These are phyloP conservation scores for Leptestheria dahalacensis DNA, from an alignment of 1,140 invertebrate genomes.

Conservation along the genomic window DNA sequence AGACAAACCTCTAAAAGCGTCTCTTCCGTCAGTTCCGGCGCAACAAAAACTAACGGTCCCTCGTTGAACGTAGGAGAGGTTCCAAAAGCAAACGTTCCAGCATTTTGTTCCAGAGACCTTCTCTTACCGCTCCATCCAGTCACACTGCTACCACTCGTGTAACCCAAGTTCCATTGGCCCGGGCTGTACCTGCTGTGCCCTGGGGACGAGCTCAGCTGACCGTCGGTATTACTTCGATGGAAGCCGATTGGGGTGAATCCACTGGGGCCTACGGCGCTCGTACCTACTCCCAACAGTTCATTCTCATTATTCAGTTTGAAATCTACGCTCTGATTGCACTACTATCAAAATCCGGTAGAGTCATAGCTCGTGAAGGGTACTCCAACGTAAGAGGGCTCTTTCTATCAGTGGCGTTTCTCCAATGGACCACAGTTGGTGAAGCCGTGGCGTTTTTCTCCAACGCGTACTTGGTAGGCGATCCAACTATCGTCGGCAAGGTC, in stretches of 20 bases:
- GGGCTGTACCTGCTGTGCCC: conserved; percentile 1
- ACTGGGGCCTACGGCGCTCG: not conserved
- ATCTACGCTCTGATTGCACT: not conserved
- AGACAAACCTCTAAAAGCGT: conserved; percentile 63
- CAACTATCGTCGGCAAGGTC: conserved; percentile 6
- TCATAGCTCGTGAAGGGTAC: conserved; percentile 53
- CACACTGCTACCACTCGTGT: not conserved
- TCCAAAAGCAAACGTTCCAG: conserved; percentile 21
- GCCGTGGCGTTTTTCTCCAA: conserved; percentile 4
- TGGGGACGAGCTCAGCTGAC: not conserved
- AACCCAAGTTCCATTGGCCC: not conserved
- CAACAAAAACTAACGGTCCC: conserved; percentile 59
- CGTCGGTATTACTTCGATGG: conserved; percentile 5
- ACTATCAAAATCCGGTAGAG: conserved; percentile 50
- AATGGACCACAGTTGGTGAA: conserved; percentile 13
- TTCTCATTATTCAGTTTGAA: too few relatives aligned
- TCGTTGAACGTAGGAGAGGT: conserved; percentile 34
- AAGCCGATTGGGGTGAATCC: not conserved
- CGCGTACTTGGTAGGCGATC: conserved; percentile 3
- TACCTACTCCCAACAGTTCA: not conserved
- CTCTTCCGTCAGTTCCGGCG: conserved; percentile 85
- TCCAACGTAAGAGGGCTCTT: conserved; percentile 23
- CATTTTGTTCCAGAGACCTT: not conserved
- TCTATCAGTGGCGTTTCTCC: conserved; percentile 10
- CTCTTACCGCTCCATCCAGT: not conserved